Evolutionary conservation across 2,888 invertebrate genomes (phyloP).

Genomic region (Lamellibrachia columna): DNA sequence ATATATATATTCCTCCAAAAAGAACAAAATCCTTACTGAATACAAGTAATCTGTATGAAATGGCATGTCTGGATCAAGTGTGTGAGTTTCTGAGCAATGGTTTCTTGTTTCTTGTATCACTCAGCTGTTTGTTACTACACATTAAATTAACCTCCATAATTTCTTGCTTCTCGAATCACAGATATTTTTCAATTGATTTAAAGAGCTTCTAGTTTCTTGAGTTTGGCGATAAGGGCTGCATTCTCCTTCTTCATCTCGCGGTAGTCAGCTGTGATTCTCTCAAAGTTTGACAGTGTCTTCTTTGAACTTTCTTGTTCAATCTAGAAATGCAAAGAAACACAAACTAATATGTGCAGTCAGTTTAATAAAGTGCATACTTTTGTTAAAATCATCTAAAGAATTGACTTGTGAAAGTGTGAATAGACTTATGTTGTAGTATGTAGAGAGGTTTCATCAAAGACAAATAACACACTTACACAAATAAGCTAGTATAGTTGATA

Average conservation of each 20-base stretch:
- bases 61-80: too few species aligned
- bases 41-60: too few species aligned
- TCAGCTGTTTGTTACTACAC: neutral
- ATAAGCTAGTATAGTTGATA: too few species aligned
- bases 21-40: too few species aligned
- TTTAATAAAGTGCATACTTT: too few species aligned
- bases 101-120: neutral
- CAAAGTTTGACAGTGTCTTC: constrained; percentile 57
- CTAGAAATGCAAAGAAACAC: constrained; percentile 43
- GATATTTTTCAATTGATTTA: neutral
- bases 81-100: neutral
- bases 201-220: constrained; percentile 32
- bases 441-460: neutral
- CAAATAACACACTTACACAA: too few species aligned
- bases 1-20: too few species aligned
- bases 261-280: constrained; percentile 60
- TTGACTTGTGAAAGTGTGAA: neutral
- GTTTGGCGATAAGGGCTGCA: constrained; percentile 42
- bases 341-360: neutral
- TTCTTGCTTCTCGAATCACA: neutral
- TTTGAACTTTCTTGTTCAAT: constrained; percentile 60
- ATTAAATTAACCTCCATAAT: neutral
- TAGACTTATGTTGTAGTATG: neutral
- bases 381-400: too few species aligned
- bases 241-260: constrained; percentile 63